These are phyloP conservation scores for Clunio marinus DNA, from an alignment of 2,888 invertebrate genomes.

Conservation along the genomic window DNA sequence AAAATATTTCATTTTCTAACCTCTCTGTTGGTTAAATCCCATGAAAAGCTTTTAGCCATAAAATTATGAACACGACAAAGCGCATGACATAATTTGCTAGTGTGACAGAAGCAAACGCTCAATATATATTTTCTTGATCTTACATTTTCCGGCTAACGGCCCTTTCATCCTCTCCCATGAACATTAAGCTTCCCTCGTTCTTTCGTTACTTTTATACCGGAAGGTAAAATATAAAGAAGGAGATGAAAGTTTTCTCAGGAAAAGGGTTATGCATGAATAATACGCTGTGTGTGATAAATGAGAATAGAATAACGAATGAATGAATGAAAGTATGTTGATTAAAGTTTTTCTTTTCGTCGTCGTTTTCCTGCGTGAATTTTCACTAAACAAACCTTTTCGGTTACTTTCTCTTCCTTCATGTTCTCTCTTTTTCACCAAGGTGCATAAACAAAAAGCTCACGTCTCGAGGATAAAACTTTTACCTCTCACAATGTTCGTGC, in stretches of 20 bases:
- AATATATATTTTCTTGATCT: not conserved
- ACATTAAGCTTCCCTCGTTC: not conserved
- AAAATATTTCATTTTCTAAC: too few species aligned
- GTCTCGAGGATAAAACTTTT: not conserved
- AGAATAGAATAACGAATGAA: conserved; percentile 22
- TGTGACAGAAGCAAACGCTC: not conserved
- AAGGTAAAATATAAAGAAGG: not conserved
- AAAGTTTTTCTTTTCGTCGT: not conserved
- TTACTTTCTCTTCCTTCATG: too few species aligned
- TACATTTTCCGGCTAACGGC: not conserved
- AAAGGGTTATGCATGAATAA: conserved; percentile 32
- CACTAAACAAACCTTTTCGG: too few species aligned
- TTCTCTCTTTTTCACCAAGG: not conserved
- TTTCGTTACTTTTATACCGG: not conserved
- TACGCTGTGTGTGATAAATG: conserved; percentile 35
- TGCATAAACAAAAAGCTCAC: not conserved
- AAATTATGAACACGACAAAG: conserved; percentile 27
- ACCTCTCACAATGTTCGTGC: not conserved
- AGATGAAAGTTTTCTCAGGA: not conserved
- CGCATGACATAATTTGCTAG: conserved; percentile 31
- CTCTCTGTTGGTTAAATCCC: too few species aligned
- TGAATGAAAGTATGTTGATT: conserved; percentile 4
- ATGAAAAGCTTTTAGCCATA: conserved; percentile 21
- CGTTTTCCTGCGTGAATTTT: not conserved
- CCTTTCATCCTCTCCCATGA: not conserved